A percentile compares a stretch with the other conserved stretches of the same genome.
These are phyloP conservation scores for Melanostoma mellinum DNA, from an alignment of 2,888 invertebrate species.

Conservation along the genomic window DNA sequence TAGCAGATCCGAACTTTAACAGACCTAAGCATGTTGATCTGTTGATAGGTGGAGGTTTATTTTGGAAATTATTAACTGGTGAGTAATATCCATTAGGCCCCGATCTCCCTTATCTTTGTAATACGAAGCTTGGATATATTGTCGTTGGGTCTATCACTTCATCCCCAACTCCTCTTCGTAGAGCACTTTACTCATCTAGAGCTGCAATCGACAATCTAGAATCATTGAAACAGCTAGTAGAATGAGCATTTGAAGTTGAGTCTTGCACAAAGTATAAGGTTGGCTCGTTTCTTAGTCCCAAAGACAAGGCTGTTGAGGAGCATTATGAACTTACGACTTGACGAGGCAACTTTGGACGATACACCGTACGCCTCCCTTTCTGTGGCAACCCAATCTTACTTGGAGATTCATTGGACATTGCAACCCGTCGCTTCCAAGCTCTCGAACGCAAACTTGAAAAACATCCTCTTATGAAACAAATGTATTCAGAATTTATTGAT, in stretches of 20 bases:
- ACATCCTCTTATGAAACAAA: conserved; percentile 3
- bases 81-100: conserved; percentile 10
- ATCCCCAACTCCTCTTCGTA: conserved; percentile 3
- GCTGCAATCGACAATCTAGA: not conserved
- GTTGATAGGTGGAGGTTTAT: conserved; percentile 4
- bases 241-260: not conserved
- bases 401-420: not conserved
- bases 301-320: conserved; percentile 1
- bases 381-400: not conserved
- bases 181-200: not conserved
- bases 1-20: conserved; percentile 9
- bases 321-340: not conserved
- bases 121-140: not conserved
- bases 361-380: not conserved
- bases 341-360: not conserved
- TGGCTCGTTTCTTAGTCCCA: conserved; percentile 2
- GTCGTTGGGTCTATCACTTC: not conserved
- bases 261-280: not conserved
- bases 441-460: conserved; percentile 6
- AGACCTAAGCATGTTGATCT: not conserved
- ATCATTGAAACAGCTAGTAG: not conserved
- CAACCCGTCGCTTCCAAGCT: not conserved
- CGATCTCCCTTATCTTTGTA: conserved; percentile 4
- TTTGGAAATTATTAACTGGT: conserved; percentile 10
- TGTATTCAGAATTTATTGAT: conserved; percentile 17